Evolutionary conservation across 2,888 invertebrate species (phyloP).

Genomic region (Malachius bipustulatus): DNA sequence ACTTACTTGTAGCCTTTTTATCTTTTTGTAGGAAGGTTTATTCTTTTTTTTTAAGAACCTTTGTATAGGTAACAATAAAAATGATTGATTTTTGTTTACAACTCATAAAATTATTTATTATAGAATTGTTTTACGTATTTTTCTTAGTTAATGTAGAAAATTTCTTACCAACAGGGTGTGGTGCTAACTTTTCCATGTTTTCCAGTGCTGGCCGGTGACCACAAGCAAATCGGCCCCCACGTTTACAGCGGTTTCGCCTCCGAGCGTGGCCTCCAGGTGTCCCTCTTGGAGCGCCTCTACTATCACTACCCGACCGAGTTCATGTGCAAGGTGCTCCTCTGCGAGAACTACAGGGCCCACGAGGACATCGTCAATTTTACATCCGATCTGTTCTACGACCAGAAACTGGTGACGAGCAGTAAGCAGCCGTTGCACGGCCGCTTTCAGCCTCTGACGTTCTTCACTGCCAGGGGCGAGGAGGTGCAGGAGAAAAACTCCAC

Average conservation of each 20-base stretch:
- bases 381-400: conserved; percentile 70
- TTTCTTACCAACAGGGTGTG: no score
- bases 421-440: conserved; percentile 57
- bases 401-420: conserved; percentile 60
- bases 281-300: conserved; percentile 65
- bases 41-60: no score
- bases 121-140: no score
- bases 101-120: no score
- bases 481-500: conserved; percentile 67
- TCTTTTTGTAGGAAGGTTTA: no score
- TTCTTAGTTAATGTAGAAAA: no score
- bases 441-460: conserved; percentile 66
- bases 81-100: no score
- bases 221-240: conserved; percentile 76
- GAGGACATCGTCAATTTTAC: conserved; percentile 71
- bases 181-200: no score
- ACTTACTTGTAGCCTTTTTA: no score
- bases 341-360: conserved; percentile 75
- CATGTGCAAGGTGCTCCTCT: conserved; percentile 66
- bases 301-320: conserved; percentile 58
- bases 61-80: no score
- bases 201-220: conserved; percentile 77
- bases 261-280: conserved; percentile 57
- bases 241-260: conserved; percentile 63
- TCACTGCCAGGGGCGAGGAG: conserved; percentile 68